Percentiles rank a stretch among this genome's conserved stretches.
Conservation (phyloP, 2,888 invertebrate species). For the Aplocera efformata region DNA sequence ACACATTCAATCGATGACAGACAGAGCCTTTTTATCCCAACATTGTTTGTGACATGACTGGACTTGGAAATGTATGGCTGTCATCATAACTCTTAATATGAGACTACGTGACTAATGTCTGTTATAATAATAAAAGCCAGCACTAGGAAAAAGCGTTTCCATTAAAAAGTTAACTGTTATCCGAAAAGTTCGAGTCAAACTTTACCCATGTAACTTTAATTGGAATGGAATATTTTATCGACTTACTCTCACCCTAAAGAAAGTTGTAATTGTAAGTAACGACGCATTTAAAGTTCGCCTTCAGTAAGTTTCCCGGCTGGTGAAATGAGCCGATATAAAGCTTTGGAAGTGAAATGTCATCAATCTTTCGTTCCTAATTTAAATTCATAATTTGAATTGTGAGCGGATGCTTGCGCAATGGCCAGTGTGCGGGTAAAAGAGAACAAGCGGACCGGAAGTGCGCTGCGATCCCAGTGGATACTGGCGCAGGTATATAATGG, state of each 20-base stretch:
- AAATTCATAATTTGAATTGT: slow-evolving; percentile 45
- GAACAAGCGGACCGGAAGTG: slow-evolving; percentile 62
- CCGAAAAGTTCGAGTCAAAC: neutral
- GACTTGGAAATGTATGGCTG: slow-evolving; percentile 14
- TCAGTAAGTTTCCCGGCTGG: slow-evolving; percentile 20
- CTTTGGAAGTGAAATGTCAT: slow-evolving; percentile 27
- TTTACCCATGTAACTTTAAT: neutral
- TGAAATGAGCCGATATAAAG: slow-evolving; percentile 27
- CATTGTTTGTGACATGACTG: slow-evolving; percentile 37
- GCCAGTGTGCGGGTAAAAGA: slow-evolving; percentile 43
- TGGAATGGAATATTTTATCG: slow-evolving; percentile 4
- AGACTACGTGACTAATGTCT: slow-evolving; percentile 8
- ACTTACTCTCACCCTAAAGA: slow-evolving; percentile 11
- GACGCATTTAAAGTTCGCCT: slow-evolving; percentile 22
- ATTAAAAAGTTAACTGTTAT: neutral
- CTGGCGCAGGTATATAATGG: slow-evolving; percentile 41
- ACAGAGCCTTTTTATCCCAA: slow-evolving; percentile 51
- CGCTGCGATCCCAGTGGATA: slow-evolving; percentile 39
- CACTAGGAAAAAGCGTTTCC: neutral
- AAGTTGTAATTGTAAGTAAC: slow-evolving; percentile 21
- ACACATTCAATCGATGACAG: slow-evolving; percentile 55
- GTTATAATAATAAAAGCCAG: slow-evolving; percentile 7
- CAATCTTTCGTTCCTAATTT: slow-evolving; percentile 39
- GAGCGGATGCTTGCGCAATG: slow-evolving; percentile 64
- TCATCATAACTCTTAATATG: slow-evolving; percentile 15